Evolutionary conservation across 2,888 invertebrate genomes (phyloP), one percentile per base, ranked within the genome.

Genomic region (Electrophaes corylata): DNA sequence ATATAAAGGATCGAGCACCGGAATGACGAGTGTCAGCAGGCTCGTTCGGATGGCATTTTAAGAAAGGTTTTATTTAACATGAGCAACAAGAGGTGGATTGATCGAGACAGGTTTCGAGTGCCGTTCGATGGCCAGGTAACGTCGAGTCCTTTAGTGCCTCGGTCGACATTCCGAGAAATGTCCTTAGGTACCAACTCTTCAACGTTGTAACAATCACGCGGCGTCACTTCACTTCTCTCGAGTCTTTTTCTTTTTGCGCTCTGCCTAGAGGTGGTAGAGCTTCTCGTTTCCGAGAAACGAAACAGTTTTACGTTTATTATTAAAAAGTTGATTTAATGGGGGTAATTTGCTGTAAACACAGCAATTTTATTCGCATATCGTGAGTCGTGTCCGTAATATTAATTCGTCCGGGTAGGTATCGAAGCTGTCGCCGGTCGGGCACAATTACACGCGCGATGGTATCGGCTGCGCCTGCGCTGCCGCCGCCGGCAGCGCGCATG

Each of bases 61-160:
- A 88, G 77, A 89, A 86, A 86, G 82, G 83, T 85, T 91, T 91
- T 90, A 90, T 90, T 89, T 87, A 86, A 90, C 86, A 89, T 84
- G 87, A 89, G 83, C 88, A 91, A 89, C 86, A 88, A 88, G 91
- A 88, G 86, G 78, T 80, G 88, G 88, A 91, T 91, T 91, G 91
- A 91, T 91, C 88, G 89, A 86, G 91, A 91, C 91, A 85, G 91
- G 91, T 91, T 91, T 91, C 79, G 83, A 91, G 91, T 86, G 88
- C 84, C 84, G 86, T 83, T 85, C 85, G 85, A 81, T 76, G 83
- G 81, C 73, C 87, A 84, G 84, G 85, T 82, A 83, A 78, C 80
- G 78, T 74, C 78, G 78, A 78, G 78, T 79, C 84, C 86, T 86
- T 84, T 80, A 83, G 78, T 79, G 77, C 78, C 83, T 81, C 79